Conservation (phyloP, 2,113 vertebrate genomes). For the Cavia porcellus region DNA sequence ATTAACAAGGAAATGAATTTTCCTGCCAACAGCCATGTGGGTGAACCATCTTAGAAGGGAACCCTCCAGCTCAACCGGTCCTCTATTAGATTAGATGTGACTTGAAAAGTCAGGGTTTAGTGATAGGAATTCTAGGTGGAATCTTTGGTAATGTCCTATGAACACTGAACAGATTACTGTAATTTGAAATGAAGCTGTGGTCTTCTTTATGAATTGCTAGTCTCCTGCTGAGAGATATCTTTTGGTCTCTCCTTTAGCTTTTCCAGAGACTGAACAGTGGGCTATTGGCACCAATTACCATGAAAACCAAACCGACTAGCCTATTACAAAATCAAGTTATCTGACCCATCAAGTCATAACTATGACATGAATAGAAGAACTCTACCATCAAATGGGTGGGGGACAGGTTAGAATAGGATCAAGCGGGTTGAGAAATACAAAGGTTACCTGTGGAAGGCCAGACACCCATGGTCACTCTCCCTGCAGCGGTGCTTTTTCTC, state of each 20-base stretch:
- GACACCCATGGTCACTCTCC: neutral
- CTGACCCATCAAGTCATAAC: neutral
- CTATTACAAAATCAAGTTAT: neutral
- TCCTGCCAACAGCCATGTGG: neutral
- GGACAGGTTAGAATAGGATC: neutral
- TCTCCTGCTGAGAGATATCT: neutral
- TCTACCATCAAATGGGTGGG: neutral
- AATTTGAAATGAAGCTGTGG: neutral
- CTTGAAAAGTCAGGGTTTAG: neutral
- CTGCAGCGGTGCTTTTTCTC: neutral
- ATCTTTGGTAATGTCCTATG: neutral
- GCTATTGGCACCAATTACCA: neutral
- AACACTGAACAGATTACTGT: neutral
- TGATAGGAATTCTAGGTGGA: neutral
- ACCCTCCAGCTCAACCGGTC: neutral
- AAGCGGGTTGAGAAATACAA: neutral
- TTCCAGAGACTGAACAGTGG: neutral
- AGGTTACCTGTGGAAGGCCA: neutral
- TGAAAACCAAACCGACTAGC: neutral
- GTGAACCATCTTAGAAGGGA: neutral
- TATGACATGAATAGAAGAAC: neutral
- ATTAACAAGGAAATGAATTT: neutral
- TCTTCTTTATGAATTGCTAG: neutral
- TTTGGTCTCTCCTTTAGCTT: neutral
- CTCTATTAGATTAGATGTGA: neutral